Evolutionary conservation across 2,113 vertebrate species (phyloP), one percentile per base, ranked within the genome.

Genomic region (Notechis scutatus): DNA sequence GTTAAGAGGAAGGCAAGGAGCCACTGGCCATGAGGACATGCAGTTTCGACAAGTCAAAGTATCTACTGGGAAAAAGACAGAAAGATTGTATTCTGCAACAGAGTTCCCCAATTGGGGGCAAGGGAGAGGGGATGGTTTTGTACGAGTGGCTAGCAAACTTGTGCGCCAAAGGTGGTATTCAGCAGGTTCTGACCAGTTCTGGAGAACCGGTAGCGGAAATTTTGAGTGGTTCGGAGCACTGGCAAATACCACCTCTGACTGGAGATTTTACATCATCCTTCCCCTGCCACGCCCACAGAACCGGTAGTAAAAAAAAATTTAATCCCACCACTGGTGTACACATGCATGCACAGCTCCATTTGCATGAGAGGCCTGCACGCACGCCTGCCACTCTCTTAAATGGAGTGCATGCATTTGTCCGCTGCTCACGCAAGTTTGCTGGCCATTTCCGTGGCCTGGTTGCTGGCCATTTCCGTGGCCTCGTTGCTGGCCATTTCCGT

Each of bases 311-410:
- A 50, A 9, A 9, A 9, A n/a, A n/a, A n/a, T 9, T 9, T 8
- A 50, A 50, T 50, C 8, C 47, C 7, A 50, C 8, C 8, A 50
- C 47, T 50, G 47, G 12, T 9, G 23, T 26, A 8, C 1, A 7
- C 57, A 59, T 59, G 57, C 23, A 26, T 1, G 4, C 61, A 14
- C 61, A 64, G 29, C 29, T 64, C 11, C 26, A n/a, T 64, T n/a
- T 14, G 61, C 4, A 2, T 1, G 12, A 2, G 61, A 1, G 1
- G 2, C 23, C 0, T 24, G 21, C 55, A 56, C 10, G 10, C 24
- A 11, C 1, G 3, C 24, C 24, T 29, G 59, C 24, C 24, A 29
- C 26, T n/a, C 4, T 4, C 61, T 64, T 64, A 64, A n/a, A 14
- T n/a, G 29, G 61, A 15, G 29, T 2, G 4, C 4, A 2, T 4